Conservation (phyloP, 1,140 invertebrate species). For the Cataglyphis hispanica region DNA sequence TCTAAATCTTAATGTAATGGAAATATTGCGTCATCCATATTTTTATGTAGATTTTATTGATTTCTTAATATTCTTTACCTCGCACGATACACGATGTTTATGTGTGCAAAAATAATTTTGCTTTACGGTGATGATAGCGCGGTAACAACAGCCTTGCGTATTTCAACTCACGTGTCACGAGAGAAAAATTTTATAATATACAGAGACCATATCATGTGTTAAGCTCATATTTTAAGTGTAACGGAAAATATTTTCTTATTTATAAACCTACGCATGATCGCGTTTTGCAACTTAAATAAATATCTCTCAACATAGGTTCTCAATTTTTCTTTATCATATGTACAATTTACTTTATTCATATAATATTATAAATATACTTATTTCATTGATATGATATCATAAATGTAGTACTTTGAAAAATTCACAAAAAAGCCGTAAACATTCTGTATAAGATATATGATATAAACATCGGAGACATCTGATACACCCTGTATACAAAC, state of each 20-base stretch:
- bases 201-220: background rate
- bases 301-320: background rate
- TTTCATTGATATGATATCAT: background rate
- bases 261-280: constrained; percentile 1
- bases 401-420: background rate
- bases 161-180: background rate
- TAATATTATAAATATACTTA: too few relatives aligned
- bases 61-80: background rate
- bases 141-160: background rate
- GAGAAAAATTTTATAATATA: background rate
- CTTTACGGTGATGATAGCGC: background rate
- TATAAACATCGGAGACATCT: background rate
- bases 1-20: background rate
- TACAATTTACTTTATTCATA: background rate
- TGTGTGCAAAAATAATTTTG: constrained; percentile 1
- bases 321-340: background rate
- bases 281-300: background rate
- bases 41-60: background rate
- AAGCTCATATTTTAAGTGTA: background rate
- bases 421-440: background rate
- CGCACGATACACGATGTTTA: background rate
- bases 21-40: background rate
- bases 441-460: background rate
- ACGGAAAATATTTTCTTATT: constrained; percentile 15
- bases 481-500: background rate